A percentile compares a stretch with the other conserved stretches of the same genome.
Evolutionary conservation across 2,113 vertebrate species (phyloP).

Genomic region (Gadus macrocephalus): DNA sequence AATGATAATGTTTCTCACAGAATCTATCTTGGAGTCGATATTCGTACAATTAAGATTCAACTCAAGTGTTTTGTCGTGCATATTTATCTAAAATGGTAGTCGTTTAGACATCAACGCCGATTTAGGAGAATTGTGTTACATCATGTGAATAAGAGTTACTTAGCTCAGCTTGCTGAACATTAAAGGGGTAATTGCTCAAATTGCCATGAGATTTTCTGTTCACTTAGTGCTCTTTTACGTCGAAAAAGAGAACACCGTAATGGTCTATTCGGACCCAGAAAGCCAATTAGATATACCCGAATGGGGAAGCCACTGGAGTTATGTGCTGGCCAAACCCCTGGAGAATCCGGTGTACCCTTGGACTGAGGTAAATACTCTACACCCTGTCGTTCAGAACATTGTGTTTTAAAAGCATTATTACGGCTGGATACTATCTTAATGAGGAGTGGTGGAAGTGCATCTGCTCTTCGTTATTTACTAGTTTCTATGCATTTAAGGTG

Average conservation of each 20-base stretch:
- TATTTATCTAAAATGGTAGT: too few relatives aligned
- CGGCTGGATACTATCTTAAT: too few relatives aligned
- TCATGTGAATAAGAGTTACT: conserved; percentile 11
- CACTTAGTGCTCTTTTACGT: conserved; percentile 34
- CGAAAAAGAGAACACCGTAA: conserved; percentile 39
- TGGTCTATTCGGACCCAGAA: conserved; percentile 16
- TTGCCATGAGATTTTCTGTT: conserved; percentile 41
- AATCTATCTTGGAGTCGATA: too few relatives aligned
- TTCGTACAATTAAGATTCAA: too few relatives aligned
- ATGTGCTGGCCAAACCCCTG: conserved; percentile 9
- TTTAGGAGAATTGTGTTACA: too few relatives aligned
- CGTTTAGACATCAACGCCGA: too few relatives aligned
- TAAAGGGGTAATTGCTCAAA: conserved; percentile 40
- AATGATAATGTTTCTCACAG: too few relatives aligned
- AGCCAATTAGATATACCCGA: conserved; percentile 37
- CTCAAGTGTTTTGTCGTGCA: too few relatives aligned
- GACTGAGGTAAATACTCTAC: conserved; percentile 13
- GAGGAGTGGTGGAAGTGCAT: too few relatives aligned
- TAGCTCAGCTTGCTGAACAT: conserved; percentile 34
- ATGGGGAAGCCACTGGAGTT: conserved; percentile 26
- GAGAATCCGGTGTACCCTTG: too few relatives aligned
- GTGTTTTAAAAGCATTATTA: too few relatives aligned
- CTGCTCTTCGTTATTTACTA: conserved; percentile 9
- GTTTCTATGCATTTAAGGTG: neutral
- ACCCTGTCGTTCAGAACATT: neutral